Percentiles rank a stretch among this genome's conserved stretches.
Conservation (phyloP, 2,888 invertebrate species). For the Lasioglossum leucozonium region DNA sequence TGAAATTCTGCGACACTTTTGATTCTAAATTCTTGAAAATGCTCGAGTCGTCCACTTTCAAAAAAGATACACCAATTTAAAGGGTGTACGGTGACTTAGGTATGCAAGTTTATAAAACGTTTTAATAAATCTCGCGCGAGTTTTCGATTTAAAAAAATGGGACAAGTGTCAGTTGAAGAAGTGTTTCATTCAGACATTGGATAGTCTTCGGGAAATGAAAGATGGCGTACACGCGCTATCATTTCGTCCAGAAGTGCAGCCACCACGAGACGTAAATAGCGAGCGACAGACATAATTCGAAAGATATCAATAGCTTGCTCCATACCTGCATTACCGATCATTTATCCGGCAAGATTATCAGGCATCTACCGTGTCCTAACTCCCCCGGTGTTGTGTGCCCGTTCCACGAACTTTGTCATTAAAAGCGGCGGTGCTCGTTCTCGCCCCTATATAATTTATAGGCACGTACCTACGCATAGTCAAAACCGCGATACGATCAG, state of each 20-base stretch:
- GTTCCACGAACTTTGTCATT: slow-evolving; percentile 56
- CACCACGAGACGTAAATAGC: neutral
- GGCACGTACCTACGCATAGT: slow-evolving; percentile 61
- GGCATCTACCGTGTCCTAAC: slow-evolving; percentile 29
- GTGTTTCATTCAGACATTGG: neutral
- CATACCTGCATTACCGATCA: slow-evolving; percentile 19
- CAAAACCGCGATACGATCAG: slow-evolving; percentile 66
- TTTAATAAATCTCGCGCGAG: no score
- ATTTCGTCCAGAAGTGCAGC: neutral
- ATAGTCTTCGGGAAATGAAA: neutral
- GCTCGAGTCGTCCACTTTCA: no score
- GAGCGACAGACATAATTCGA: slow-evolving; percentile 1
- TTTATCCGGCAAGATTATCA: slow-evolving; percentile 30
- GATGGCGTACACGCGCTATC: neutral
- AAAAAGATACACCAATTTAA: no score
- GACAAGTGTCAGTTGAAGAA: no score
- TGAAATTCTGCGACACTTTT: no score
- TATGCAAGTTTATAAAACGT: no score
- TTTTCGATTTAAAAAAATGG: no score
- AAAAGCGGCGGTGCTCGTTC: slow-evolving; percentile 42
- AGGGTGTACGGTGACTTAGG: no score
- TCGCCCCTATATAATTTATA: slow-evolving; percentile 63
- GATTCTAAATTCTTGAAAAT: no score
- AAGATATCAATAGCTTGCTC: neutral
- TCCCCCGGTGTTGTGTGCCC: slow-evolving; percentile 11